phyloP scores from a whole-genome alignment of 2,888 invertebrate genomes.

The Philonicus albiceps region DNA sequence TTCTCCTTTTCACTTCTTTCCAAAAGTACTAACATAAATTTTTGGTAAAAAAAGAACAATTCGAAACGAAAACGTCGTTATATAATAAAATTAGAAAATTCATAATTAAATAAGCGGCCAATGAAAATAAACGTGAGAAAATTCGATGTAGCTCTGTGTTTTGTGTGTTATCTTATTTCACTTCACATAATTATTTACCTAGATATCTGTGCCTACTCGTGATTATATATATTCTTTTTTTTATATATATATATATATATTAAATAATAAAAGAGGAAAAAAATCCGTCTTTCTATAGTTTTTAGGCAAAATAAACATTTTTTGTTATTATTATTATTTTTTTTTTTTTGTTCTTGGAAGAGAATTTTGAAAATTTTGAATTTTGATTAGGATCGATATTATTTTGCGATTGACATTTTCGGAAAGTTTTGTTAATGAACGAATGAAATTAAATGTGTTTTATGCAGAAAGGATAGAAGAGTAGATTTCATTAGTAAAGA shows the following conservation, averaged over 20 bases:
- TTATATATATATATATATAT: neutral
- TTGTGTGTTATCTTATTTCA: constrained; percentile 35
- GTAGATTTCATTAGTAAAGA: constrained; percentile 33
- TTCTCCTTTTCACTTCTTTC: constrained; percentile 14
- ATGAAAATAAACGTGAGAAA: constrained; percentile 19
- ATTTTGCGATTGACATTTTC: constrained; percentile 45
- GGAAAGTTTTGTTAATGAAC: constrained; percentile 43
- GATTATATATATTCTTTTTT: neutral
- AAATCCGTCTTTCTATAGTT: constrained; percentile 4
- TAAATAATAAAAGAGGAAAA: neutral
- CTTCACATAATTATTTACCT: neutral
- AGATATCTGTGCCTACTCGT: neutral
- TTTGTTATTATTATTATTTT: no score
- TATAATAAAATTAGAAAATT: neutral
- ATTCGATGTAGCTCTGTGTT: constrained; percentile 36
- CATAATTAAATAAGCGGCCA: constrained; percentile 12
- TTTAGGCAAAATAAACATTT: neutral
- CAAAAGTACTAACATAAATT: neutral
- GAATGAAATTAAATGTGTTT: neutral
- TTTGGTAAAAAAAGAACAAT: constrained; percentile 9
- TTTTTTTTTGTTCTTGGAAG: constrained; percentile 11
- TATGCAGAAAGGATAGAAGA: constrained; percentile 6
- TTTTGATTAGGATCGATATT: constrained; percentile 35
- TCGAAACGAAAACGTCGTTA: constrained; percentile 4
- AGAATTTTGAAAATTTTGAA: constrained; percentile 38